Base-by-base conservation (phyloP, 1,140 invertebrate species). In the Antheraea pernyi region DNA sequence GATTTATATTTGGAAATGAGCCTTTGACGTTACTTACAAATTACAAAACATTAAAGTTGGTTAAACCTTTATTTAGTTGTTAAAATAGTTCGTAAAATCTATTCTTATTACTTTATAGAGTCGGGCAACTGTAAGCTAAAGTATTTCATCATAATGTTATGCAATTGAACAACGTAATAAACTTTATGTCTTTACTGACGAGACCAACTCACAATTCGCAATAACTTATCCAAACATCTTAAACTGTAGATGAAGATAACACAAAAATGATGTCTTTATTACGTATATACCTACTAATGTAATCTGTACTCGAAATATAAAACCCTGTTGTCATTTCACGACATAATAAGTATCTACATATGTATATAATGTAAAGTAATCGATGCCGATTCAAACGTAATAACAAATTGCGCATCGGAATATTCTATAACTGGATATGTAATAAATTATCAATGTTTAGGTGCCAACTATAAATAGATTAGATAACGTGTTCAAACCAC, bases 391-490 rank as follows among this genome's bases (percentile, higher is more conserved):
- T 16, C n/a, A 39, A 11, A 65, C 37, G 65, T 66, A 66, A 58
- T 36, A 68, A 68, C 66, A 53, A 66, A 73, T 73, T 69, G 71
- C 71, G 71, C 68, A 69, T 53, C 16, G 16, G 46, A 53, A 53
- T 53, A 53, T 73, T 73, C 62, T 67, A 69, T 73, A 67, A 67
- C 67, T 73, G 64, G 67, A 73, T 69, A 73, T 53, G 67, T 69
- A 69, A 72, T 69, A 60, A 48, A 72, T 72, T 66, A 66, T 66
- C 65, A 58, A n/a, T 11, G 61, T 63, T 63, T 63, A 63, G 61
- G 61, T 63, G 61, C 69, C 65, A 62, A 58, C 65, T 67, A 63
- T 39, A 53, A 53, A 53, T 48, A 68, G 70, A 72, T 72, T 68
- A 72, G 70, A 72, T 72, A 72, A 65, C 69, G 39, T 16, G 19